phyloP scores from a whole-genome alignment of 1,140 invertebrate species.

The Drosophila ambigua region DNA sequence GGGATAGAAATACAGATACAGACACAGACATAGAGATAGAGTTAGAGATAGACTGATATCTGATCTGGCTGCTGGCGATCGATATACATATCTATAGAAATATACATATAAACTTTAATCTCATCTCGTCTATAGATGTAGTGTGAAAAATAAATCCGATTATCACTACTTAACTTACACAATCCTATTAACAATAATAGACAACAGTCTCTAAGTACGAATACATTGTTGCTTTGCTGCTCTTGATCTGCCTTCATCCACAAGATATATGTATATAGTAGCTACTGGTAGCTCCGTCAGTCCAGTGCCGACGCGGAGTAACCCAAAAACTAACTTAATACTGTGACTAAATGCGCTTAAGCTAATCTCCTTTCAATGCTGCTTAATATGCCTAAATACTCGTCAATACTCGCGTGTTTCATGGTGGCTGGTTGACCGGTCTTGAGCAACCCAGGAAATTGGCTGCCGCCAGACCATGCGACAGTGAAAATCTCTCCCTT shows the following conservation, averaged over 20 bases:
- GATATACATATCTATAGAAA: constrained; percentile 10
- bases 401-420: constrained; percentile 30
- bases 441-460: constrained; percentile 50
- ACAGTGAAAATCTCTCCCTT: constrained; percentile 32
- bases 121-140: constrained; percentile 29
- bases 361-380: constrained; percentile 8
- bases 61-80: constrained; percentile 21
- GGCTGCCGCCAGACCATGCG: constrained; percentile 39
- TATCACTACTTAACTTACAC: constrained; percentile 81
- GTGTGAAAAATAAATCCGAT: constrained; percentile 80
- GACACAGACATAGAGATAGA: constrained; percentile 4
- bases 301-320: constrained; percentile 3
- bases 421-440: constrained; percentile 12
- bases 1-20: constrained; percentile 5
- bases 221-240: constrained; percentile 70
- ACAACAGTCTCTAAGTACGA: constrained; percentile 82
- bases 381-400: constrained; percentile 38
- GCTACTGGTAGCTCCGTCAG: constrained; percentile 33
- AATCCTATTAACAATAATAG: constrained; percentile 82
- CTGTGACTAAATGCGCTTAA: constrained; percentile 57
- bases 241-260: constrained; percentile 15
- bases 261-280: constrained; percentile 17
- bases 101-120: constrained; percentile 36
- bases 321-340: constrained; percentile 38
- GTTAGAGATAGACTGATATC: constrained; percentile 9